Base-by-base conservation (phyloP, 1,140 invertebrate genomes). In the Drosophila jambulina region DNA sequence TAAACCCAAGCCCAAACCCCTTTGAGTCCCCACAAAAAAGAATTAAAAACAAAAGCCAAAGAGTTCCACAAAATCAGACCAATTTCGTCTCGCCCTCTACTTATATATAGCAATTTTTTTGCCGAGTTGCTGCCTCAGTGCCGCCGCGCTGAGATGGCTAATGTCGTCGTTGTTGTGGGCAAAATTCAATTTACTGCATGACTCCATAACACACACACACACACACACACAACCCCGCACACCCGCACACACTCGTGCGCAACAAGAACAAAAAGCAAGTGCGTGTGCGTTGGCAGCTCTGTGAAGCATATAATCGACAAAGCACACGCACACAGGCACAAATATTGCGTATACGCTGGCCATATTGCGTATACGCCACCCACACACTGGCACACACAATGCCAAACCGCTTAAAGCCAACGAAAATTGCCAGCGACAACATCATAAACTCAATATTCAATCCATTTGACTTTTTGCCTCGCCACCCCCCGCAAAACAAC, bases 361-460 rank as follows among this genome's bases (percentile, higher is more conserved):
- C 70, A 71, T 69, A 62, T 75, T 83, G 80, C 81, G 80, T 84
- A 83, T 80, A 80, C 81, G 78, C 78, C 75, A 80, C 72, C 71
- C 42, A 43, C 40, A 42, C 15, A 6, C 17, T 2, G 0, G 7
- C 42, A 21, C 42, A 21, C 43, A 45, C 74, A 78, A 69, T 62
- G 68, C 49, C 84, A 90, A 88, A 88, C 84, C 85, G 84, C 84
- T 84, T 84, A 88, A 90, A 88, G 85, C 84, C 78, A 88, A 87
- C 84, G 77, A 87, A 88, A 81, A 88, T 88, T 90, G 84, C 80
- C 85, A 88, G 85, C 85, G 84, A 90, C 84, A 88, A 88, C 84
- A 88, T 88, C 84, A 88, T 88, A 88, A 88, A 88, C 84, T 88
- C 84, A 88, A 90, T 88, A 88, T 88, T 88, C 84, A 88, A 88